These are phyloP conservation scores for Hyla sarda DNA, from an alignment of 2,113 vertebrate species.

Conservation along the genomic window DNA sequence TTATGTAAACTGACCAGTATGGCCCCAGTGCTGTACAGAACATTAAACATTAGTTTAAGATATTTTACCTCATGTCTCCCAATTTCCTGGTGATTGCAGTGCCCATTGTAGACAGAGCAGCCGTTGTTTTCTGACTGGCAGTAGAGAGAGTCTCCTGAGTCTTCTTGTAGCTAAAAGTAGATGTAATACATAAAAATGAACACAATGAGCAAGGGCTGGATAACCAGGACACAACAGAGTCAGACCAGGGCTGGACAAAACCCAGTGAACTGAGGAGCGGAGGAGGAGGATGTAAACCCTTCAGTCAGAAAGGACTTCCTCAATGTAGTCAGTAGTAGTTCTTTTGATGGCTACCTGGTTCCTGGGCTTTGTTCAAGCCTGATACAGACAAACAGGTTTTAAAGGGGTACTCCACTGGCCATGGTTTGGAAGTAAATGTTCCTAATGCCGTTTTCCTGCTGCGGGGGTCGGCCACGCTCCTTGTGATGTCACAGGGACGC, in stretches of 20 bases:
- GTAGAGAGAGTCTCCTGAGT: slow-evolving; percentile 96
- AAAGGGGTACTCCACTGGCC: too few relatives aligned
- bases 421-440: too few relatives aligned
- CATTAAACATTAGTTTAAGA: background rate
- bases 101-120: slow-evolving; percentile 87
- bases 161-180: slow-evolving; percentile 89
- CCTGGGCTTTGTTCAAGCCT: background rate
- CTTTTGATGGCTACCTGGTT: background rate
- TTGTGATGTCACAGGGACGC: too few relatives aligned
- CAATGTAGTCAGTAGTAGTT: background rate
- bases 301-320: background rate
- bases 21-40: background rate
- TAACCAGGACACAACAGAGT: background rate
- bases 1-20: background rate
- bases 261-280: background rate
- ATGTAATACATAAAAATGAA: background rate
- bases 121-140: slow-evolving; percentile 93
- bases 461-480: too few relatives aligned
- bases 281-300: background rate
- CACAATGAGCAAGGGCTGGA: background rate
- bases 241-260: too few relatives aligned
- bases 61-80: slow-evolving; percentile 93
- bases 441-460: too few relatives aligned
- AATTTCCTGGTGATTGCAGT: slow-evolving; percentile 87
- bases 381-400: background rate